Percentiles rank a stretch among this genome's conserved stretches.
Evolutionary conservation across 1,140 invertebrate genomes (phyloP).

Genomic region (Atta colombica): DNA sequence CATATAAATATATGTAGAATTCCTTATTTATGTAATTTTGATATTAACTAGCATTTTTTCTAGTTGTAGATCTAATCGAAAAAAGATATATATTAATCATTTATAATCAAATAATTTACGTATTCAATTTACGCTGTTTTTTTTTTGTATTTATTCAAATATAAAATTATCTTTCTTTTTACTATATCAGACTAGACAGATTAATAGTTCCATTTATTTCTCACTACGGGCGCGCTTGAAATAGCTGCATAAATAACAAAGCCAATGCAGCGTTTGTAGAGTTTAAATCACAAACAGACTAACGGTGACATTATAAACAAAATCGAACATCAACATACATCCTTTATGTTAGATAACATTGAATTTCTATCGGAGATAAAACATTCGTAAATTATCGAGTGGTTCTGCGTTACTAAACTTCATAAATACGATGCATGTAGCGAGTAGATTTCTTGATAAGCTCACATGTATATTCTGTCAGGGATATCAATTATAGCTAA

Average conservation of each 20-base stretch:
- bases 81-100: not conserved
- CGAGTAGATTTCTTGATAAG: conserved; percentile 59
- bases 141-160: conserved; percentile 3
- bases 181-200: not conserved
- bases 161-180: not conserved
- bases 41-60: not conserved
- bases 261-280: conserved; percentile 43
- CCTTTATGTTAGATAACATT: conserved; percentile 54
- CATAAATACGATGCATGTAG: conserved; percentile 42
- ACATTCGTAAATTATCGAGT: conserved; percentile 43
- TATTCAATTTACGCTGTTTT: not conserved
- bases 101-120: not conserved
- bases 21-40: not conserved
- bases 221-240: conserved; percentile 40
- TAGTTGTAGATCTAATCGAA: not conserved
- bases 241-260: conserved; percentile 43
- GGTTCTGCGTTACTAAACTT: conserved; percentile 36
- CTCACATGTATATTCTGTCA: conserved; percentile 50
- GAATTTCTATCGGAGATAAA: conserved; percentile 35
- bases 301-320: conserved; percentile 16
- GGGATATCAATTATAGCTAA: conserved; percentile 66
- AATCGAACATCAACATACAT: conserved; percentile 51
- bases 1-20: not conserved
- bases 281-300: conserved; percentile 41
- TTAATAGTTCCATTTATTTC: conserved; percentile 13